A percentile compares a stretch with the other conserved stretches of the same genome.
These are phyloP conservation scores for Lathronympha strigana DNA, from an alignment of 2,888 invertebrate genomes.

Conservation along the genomic window DNA sequence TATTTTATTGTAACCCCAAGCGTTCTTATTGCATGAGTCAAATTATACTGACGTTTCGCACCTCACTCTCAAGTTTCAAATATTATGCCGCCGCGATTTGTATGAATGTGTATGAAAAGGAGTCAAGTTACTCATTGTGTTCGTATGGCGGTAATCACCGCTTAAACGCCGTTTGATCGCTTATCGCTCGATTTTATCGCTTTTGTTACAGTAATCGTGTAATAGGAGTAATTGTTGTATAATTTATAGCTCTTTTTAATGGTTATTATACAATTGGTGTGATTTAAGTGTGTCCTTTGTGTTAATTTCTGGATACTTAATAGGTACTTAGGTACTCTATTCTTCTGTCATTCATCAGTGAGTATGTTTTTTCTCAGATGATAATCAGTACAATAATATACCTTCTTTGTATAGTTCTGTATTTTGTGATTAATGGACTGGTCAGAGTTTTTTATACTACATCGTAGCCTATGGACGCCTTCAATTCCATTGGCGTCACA, in stretches of 20 bases:
- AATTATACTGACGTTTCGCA: conserved; percentile 49
- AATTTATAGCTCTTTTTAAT: conserved; percentile 35
- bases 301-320: not conserved
- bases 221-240: conserved; percentile 36
- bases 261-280: conserved; percentile 22
- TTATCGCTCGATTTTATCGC: conserved; percentile 28
- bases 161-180: conserved; percentile 57
- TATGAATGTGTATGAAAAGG: conserved; percentile 44
- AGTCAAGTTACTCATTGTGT: conserved; percentile 43
- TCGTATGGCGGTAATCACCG: conserved; percentile 51
- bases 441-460: too few species aligned
- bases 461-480: too few species aligned
- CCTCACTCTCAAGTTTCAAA: conserved; percentile 57
- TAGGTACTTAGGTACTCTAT: not conserved
- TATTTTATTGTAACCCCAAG: not conserved
- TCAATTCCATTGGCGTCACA: too few species aligned
- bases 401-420: too few species aligned
- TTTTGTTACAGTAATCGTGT: conserved; percentile 44
- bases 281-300: conserved; percentile 18
- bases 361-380: too few species aligned
- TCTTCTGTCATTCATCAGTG: too few species aligned
- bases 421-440: too few species aligned
- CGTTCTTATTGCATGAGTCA: conserved; percentile 11
- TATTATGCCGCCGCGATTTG: conserved; percentile 50
- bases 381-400: too few species aligned